These are phyloP conservation scores for Albula goreensis DNA, from an alignment of 2,113 vertebrate species.

Conservation along the genomic window DNA sequence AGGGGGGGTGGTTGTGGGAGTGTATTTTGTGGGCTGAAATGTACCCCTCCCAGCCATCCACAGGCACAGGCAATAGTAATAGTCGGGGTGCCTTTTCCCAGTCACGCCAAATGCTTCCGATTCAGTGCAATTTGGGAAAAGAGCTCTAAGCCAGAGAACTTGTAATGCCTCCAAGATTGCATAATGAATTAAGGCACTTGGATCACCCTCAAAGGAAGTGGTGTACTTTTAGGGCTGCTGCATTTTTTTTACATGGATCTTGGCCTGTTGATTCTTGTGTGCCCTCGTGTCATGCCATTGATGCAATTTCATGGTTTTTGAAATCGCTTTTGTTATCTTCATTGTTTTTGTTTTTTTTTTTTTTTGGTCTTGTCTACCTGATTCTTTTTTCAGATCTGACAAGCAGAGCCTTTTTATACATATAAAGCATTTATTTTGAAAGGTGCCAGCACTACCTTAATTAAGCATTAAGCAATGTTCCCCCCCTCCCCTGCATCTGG, in stretches of 20 bases:
- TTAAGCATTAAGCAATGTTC: not conserved
- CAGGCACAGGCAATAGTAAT: not conserved
- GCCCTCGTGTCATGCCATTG: not conserved
- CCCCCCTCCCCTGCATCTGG: too few relatives aligned
- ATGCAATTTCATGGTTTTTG: not conserved
- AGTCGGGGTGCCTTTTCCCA: slow-evolving; percentile 1
- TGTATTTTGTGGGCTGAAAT: not conserved
- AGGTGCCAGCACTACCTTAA: not conserved
- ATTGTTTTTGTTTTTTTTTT: not conserved
- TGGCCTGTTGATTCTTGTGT: not conserved
- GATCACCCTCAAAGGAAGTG: not conserved
- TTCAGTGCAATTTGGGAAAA: slow-evolving; percentile 25
- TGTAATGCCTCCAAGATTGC: slow-evolving; percentile 22
- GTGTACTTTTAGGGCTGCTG: not conserved
- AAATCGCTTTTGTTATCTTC: too few relatives aligned
- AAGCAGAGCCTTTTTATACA: not conserved
- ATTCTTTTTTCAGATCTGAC: not conserved
- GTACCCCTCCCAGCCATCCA: not conserved
- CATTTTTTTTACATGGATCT: not conserved
- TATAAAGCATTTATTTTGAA: not conserved
- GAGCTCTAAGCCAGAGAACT: slow-evolving; percentile 26
- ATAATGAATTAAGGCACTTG: slow-evolving; percentile 38
- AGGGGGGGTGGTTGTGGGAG: too few relatives aligned
- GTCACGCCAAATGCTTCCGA: slow-evolving; percentile 36
- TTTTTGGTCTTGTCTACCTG: not conserved